A percentile compares a stretch with the other conserved stretches of the same genome.
These are phyloP conservation scores for Lutraria lutraria DNA, from an alignment of 2,888 invertebrate genomes.

Conservation along the genomic window DNA sequence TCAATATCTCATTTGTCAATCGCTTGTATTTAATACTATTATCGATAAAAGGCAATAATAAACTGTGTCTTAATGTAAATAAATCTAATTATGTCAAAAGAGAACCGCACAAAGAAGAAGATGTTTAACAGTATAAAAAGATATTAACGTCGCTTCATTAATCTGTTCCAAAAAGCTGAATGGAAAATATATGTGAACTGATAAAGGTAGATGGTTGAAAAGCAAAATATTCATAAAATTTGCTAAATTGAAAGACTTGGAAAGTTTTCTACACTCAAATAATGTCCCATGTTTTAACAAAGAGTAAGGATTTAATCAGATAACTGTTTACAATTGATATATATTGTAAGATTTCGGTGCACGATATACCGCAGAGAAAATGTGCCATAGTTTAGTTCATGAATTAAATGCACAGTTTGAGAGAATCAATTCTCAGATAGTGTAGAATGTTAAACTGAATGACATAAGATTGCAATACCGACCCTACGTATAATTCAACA, in stretches of 20 bases:
- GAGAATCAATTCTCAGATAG: neutral
- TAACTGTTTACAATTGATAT: neutral
- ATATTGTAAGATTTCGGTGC: neutral
- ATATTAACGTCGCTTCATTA: neutral
- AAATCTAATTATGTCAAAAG: conserved; percentile 23
- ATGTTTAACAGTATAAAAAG: conserved; percentile 7
- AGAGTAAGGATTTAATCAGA: neutral
- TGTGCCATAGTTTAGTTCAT: neutral
- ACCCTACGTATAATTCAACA: no score
- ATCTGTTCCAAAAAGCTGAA: neutral
- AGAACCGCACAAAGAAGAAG: neutral
- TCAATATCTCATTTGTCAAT: neutral
- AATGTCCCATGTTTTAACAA: conserved; percentile 4
- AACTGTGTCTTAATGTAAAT: conserved; percentile 14
- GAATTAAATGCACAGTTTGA: neutral
- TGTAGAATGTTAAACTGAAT: neutral
- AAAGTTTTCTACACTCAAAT: neutral
- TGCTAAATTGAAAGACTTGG: neutral
- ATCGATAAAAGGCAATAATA: neutral
- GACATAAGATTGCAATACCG: neutral
- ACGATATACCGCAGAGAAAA: neutral
- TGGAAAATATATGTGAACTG: neutral
- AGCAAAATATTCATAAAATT: conserved; percentile 5
- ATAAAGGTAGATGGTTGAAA: neutral
- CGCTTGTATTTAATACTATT: conserved; percentile 18